Conservation (phyloP, 2,113 vertebrate species). For the Coptodon bakossiorum region DNA sequence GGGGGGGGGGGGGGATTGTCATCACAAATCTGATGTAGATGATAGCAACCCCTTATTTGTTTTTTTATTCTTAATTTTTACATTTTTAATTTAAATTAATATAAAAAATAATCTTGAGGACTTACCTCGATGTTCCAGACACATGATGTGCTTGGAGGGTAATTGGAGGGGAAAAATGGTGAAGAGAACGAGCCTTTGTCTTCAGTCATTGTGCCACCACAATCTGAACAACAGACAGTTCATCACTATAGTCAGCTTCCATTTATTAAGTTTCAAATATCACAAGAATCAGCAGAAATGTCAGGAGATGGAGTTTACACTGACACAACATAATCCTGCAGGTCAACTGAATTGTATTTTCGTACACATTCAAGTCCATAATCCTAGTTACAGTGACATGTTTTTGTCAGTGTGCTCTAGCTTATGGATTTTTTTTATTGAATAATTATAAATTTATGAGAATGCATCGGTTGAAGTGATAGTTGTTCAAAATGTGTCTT, state of each 20-base stretch:
- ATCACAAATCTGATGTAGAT: too few relatives aligned
- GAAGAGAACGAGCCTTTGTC: slow-evolving; percentile 74
- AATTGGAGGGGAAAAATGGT: slow-evolving; percentile 84
- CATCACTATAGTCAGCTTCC: background rate
- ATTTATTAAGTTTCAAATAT: rapidly evolving
- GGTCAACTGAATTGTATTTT: background rate
- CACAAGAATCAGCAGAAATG: background rate
- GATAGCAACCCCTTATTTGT: rapidly evolving
- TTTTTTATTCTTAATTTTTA: rapidly evolving
- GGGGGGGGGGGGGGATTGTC: too few relatives aligned
- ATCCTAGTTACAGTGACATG: background rate
- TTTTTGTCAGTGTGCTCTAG: rapidly evolving
- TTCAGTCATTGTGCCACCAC: slow-evolving; percentile 72
- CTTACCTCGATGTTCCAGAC: slow-evolving; percentile 84
- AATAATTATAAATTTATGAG: too few relatives aligned
- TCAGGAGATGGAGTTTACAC: rapidly evolving
- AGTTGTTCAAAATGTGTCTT: background rate
- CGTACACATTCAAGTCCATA: rapidly evolving
- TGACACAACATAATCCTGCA: background rate
- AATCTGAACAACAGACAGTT: slow-evolving; percentile 62
- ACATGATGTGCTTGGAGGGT: slow-evolving; percentile 77
- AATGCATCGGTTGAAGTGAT: too few relatives aligned
- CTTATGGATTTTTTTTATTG: background rate
- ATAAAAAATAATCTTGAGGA: background rate
- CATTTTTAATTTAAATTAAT: background rate